Percentiles rank a stretch among this genome's conserved stretches.
These are phyloP conservation scores for Lasioglossum baleicum DNA, from an alignment of 1,140 invertebrate species.

Conservation along the genomic window DNA sequence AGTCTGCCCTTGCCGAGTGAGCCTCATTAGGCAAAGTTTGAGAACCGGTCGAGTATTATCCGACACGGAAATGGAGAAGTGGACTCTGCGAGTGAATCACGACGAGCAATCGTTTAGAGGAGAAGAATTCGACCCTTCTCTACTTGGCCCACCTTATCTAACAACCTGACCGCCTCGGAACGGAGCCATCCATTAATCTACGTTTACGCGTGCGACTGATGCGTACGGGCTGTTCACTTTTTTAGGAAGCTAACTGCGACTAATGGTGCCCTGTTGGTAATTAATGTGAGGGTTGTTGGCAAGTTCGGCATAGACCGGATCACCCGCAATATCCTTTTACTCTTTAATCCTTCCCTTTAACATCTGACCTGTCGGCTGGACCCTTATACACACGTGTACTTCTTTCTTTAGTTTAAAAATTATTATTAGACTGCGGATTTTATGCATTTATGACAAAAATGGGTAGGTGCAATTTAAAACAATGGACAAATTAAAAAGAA, in stretches of 20 bases:
- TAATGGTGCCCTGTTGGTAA: neutral
- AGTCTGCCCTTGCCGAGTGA: constrained; percentile 55
- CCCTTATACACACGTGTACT: no score
- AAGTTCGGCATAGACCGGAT: neutral
- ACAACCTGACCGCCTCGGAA: constrained; percentile 10
- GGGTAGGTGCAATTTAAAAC: no score
- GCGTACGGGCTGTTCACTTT: neutral
- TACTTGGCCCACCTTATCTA: constrained; percentile 20
- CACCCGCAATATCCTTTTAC: neutral
- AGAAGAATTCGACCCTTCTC: constrained; percentile 38
- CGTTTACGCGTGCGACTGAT: constrained; percentile 27
- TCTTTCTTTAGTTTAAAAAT: no score
- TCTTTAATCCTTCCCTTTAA: no score
- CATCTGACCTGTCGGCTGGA: no score
- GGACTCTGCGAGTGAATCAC: constrained; percentile 18
- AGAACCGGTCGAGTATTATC: constrained; percentile 43
- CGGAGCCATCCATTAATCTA: constrained; percentile 48
- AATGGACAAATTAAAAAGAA: no score
- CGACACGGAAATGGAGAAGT: constrained; percentile 38
- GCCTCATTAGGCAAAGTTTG: constrained; percentile 68
- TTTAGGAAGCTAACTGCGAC: constrained; percentile 15
- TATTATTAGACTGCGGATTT: no score
- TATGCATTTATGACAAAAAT: no score
- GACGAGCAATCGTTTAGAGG: constrained; percentile 10
- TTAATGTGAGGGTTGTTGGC: neutral